Base-by-base conservation (phyloP, 1,140 invertebrate genomes). In the Drosophila eugracilis region DNA sequence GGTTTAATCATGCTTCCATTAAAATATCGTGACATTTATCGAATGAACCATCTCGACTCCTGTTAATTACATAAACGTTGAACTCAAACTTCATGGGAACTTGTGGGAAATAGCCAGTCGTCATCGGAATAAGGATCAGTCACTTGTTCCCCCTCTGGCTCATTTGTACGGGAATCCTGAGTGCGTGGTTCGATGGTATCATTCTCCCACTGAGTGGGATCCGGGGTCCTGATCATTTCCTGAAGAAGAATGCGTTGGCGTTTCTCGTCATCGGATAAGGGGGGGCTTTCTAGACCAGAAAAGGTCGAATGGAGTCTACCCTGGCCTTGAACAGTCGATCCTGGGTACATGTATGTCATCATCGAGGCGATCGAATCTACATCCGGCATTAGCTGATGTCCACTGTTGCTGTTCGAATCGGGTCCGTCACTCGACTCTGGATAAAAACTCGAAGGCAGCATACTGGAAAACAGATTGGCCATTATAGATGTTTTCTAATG, bases 181-280 rank as follows among this genome's bases (percentile, higher is more conserved):
- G 6, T 15, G 9, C 15, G 9, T 9, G 9, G 10, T 7, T 36
- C 34, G 6, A 17, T 17, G 36, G 36, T 5, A 48, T 49, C 12
- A 7, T 5, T 3, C 50, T 53, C n/a, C n/a, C n/a, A 58, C 6
- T 44, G 15, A 3, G n/a, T n/a, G n/a, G n/a, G n/a, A n/a, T n/a
- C n/a, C n/a, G n/a, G n/a, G n/a, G n/a, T n/a, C n/a, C 28, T 14
- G 9, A 63, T 19, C 1, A 42, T 2, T 4, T 36, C 39, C 17
- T 63, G 59, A 4, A 58, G 21, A 4, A 53, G 59, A 9, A 63
- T 26, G 12, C 39, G 12, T 10, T 60, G 77, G 12, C 39, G 49
- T 26, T 79, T 79, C 49, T 80, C 48, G 15, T 79, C 77, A n/a
- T 79, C 77, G 14, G 77, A 75, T 19, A 79, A 1, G 9, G 77